Evolutionary conservation across 2,797 vertebrate species (phyloP), one percentile per base, ranked within the genome.

Genomic region (Tragopan temminckii): DNA sequence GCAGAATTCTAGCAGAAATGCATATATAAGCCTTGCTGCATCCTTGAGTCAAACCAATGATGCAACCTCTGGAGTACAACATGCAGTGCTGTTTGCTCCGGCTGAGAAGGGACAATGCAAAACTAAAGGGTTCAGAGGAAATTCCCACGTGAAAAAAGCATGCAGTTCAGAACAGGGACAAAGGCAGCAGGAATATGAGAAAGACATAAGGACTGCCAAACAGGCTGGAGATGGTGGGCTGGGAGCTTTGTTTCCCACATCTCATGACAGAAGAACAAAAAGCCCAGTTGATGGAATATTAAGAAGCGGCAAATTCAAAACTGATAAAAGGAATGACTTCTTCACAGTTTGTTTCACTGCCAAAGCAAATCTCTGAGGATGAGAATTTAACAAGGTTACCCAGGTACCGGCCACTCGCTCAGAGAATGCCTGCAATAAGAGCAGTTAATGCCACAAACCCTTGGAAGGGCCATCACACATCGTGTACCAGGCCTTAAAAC

Each of bases 271-370:
- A 38, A 85, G 45, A 89, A 76, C 48, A 67, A 61, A 87, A 69
- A 69, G 38, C 14, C 14, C 31, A 27, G 36, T 24, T 35, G 59
- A 67, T 16, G 69, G 58, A 64, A 63, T 75, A 76, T 72, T 72
- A 61, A 93, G 46, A 75, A 87, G 72, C 17, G 80, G 50, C 29
- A 88, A 78, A 93, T 66, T 85, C 80, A 58, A 71, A 91, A 85
- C 43, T 18, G 48, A 62, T 88, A 46, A 82, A 91, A 94, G 48
- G 23, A 74, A 21, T 6, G 5, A 13, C 62, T 94, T 29, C 66
- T 63, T 81, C 63, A 19, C 27, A 40, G 42, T 35, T 55, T 76
- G 24, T 68, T 93, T 71, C 42, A 23, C 5, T 90, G 69, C 43
- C 89, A 67, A 77, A 35, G 52, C 50, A 92, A 89, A 64, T 16